Percentiles rank a stretch among this genome's conserved stretches.
These are phyloP conservation scores for Drosophila navojoa DNA, from an alignment of 1,140 invertebrate genomes.

Conservation along the genomic window DNA sequence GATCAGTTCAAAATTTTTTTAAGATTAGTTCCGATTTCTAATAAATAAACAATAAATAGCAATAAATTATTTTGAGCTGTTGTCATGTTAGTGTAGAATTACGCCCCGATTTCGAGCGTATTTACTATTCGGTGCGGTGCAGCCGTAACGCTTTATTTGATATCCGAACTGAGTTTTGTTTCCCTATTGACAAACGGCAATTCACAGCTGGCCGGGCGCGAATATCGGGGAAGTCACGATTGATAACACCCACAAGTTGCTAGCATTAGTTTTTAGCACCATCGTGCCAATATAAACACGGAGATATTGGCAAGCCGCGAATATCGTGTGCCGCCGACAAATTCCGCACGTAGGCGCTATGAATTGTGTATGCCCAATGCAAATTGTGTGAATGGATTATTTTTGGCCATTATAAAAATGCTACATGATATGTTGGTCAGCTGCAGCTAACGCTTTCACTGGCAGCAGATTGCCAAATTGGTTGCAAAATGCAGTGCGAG, in stretches of 20 bases:
- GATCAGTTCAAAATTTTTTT: too few relatives aligned
- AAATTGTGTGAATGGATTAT: conserved; percentile 53
- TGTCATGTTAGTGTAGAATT: too few relatives aligned
- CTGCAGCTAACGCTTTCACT: conserved; percentile 47
- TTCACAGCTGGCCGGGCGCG: conserved; percentile 2
- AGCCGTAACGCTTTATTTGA: not conserved
- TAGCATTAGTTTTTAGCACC: conserved; percentile 46
- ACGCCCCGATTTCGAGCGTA: not conserved
- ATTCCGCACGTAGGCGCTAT: conserved; percentile 47
- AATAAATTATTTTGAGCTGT: too few relatives aligned
- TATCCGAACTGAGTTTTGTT: not conserved
- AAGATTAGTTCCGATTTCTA: too few relatives aligned
- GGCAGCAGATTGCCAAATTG: conserved; percentile 45
- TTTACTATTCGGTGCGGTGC: not conserved
- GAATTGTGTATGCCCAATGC: conserved; percentile 47
- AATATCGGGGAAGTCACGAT: conserved; percentile 33
- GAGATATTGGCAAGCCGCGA: conserved; percentile 1
- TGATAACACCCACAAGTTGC: conserved; percentile 45
- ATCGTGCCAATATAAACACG: conserved; percentile 37
- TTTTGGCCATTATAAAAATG: conserved; percentile 39
- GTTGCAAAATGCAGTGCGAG: conserved; percentile 40
- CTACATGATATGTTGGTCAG: conserved; percentile 33
- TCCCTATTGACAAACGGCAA: not conserved
- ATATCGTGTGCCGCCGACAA: conserved; percentile 21
- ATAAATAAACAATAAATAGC: too few relatives aligned